These are phyloP conservation scores for Cotesia typhae DNA, from an alignment of 1,140 invertebrate genomes.

Conservation along the genomic window DNA sequence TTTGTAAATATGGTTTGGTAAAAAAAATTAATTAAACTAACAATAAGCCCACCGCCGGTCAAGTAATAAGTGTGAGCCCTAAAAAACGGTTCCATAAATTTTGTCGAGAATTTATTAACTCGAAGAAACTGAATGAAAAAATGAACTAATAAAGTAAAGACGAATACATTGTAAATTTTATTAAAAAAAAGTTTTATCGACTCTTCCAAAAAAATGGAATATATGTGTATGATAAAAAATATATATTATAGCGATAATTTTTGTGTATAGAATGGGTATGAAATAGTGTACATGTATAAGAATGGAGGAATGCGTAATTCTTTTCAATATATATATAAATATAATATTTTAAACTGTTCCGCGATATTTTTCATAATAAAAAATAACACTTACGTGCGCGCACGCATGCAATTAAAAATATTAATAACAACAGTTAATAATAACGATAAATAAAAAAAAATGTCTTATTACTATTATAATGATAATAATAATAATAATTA, in stretches of 20 bases:
- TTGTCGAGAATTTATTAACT: neutral
- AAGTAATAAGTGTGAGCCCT: neutral
- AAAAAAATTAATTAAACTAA: no score
- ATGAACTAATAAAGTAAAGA: neutral
- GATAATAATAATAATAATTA: no score
- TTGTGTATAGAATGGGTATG: slow-evolving; percentile 13
- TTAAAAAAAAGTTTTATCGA: slow-evolving; percentile 10
- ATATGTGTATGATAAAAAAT: slow-evolving; percentile 27
- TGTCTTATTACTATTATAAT: no score
- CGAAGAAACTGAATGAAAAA: neutral
- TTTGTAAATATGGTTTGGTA: slow-evolving; percentile 4
- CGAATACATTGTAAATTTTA: slow-evolving; percentile 3
- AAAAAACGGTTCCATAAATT: neutral
- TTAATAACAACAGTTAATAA: no score
- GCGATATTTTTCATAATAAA: neutral
- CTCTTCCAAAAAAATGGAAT: slow-evolving; percentile 7
- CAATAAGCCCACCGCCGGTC: slow-evolving; percentile 4
- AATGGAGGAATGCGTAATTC: slow-evolving; percentile 7
- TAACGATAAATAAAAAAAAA: no score
- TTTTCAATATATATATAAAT: neutral
- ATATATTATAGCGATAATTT: slow-evolving; percentile 11
- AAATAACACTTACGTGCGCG: slow-evolving; percentile 4
- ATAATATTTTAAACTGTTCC: neutral
- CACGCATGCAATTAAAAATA: neutral
- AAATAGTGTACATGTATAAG: slow-evolving; percentile 18